Base-by-base conservation (phyloP, 2,888 invertebrate genomes). In the Clunio marinus region DNA sequence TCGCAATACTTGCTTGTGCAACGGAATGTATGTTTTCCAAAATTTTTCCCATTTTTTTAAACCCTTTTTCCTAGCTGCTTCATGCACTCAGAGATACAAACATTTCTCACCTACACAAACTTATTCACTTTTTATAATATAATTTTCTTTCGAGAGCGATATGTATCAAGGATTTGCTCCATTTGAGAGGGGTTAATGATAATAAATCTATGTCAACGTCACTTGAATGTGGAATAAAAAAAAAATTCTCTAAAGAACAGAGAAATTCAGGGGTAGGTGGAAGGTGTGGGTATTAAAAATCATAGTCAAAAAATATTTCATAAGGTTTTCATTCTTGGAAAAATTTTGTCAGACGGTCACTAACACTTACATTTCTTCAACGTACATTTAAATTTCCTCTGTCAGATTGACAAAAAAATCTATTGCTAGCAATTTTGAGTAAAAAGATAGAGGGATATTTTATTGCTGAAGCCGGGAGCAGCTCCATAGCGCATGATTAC, bases 201-300 rank as follows among this genome's bases (percentile, higher is more conserved):
- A 51, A 51, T 51, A 51, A 51, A 51, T 51, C 51, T 51, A 51
- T 51, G 51, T 51, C 51, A 51, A 51, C 51, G 51, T 51, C 51
- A 51, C 22, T 51, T 20, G 51, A 51, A 51, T 20, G 51, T 17
- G 17, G 51, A 51, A 51, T 51, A 51, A 51, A 51, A 32, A 51
- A 51, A 32, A 13, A 32, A 32, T 8, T 32, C 7, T 32, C 35
- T 32, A 32, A n/a, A n/a, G n/a, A n/a, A n/a, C 35, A 32, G 7
- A 32, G 13, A 32, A 32, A 32, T 32, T 8, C 13, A 13, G 35
- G 35, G 5, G 35, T 8, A 32, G 35, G 35, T 32, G 7, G 35
- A 32, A 32, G n/a, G n/a, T n/a, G n/a, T n/a, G n/a, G n/a, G n/a
- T n/a, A n/a, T n/a, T n/a, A n/a, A n/a, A n/a, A n/a, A n/a, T n/a